These are phyloP conservation scores for Leptogaster cylindrica DNA, from an alignment of 2,888 invertebrate species.

Conservation along the genomic window DNA sequence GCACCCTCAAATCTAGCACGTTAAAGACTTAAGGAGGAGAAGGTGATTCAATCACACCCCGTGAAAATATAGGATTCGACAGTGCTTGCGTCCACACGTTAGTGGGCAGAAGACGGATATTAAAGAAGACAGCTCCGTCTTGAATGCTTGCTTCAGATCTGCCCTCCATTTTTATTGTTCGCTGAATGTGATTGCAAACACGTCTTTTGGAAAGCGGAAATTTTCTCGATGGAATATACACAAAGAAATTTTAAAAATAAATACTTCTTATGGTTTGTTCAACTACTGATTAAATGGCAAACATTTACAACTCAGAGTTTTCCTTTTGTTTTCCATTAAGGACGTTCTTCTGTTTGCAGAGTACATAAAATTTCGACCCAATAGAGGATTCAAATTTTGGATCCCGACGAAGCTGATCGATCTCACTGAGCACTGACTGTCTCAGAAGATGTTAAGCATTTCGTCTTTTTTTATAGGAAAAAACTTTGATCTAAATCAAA, in stretches of 20 bases:
- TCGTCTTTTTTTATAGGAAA: no score
- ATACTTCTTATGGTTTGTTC: constrained; percentile 29
- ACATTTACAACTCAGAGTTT: constrained; percentile 19
- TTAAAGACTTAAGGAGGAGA: no score
- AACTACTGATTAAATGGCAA: constrained; percentile 27
- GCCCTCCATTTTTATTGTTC: constrained; percentile 23
- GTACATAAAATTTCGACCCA: background rate
- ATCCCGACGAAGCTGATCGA: no score
- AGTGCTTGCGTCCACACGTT: background rate
- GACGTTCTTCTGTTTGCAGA: constrained; percentile 52
- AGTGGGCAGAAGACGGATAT: background rate
- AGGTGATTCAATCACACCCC: constrained; percentile 13
- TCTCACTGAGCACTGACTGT: no score
- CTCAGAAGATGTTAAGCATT: no score
- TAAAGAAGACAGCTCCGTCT: no score
- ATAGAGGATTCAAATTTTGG: constrained; percentile 38
- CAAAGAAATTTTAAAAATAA: constrained; percentile 33
- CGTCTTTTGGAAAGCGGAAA: constrained; percentile 16
- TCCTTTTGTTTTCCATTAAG: constrained; percentile 22
- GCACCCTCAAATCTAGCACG: background rate
- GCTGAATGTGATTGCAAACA: constrained; percentile 24
- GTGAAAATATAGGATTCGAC: background rate
- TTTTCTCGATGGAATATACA: constrained; percentile 8
- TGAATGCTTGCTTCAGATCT: no score
- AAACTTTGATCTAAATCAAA: no score